Evolutionary conservation across 2,113 vertebrate genomes (phyloP).

Genomic region (Eublepharis macularius): DNA sequence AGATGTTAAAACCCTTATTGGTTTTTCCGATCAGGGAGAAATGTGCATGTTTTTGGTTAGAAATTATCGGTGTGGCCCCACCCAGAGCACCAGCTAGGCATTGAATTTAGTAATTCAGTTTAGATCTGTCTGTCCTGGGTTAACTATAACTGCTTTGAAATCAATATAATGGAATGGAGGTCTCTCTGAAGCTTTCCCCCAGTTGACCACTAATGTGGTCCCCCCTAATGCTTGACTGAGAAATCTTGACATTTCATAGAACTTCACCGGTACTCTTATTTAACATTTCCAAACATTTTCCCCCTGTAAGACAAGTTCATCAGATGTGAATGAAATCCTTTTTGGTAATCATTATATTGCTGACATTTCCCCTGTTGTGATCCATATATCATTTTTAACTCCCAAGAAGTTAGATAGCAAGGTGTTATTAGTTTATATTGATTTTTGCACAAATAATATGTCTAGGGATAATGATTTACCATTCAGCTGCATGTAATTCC

Average conservation of each 20-base stretch:
- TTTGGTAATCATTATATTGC: background rate
- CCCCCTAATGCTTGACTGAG: background rate
- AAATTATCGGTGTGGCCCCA: background rate
- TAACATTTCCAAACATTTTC: background rate
- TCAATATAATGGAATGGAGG: background rate
- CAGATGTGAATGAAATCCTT: background rate
- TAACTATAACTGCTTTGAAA: background rate
- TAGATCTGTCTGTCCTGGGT: background rate
- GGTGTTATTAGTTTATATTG: slow-evolving; percentile 2
- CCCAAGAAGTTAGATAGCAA: background rate
- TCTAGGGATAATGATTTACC: background rate
- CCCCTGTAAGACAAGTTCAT: background rate
- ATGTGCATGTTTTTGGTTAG: background rate
- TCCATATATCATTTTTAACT: background rate
- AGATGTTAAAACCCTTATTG: background rate
- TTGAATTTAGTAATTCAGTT: background rate
- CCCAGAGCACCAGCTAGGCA: background rate
- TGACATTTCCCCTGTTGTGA: background rate
- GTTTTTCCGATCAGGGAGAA: background rate
- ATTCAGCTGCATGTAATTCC: background rate
- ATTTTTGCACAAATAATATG: background rate
- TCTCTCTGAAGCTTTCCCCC: background rate
- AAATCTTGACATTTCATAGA: background rate
- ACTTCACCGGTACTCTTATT: background rate
- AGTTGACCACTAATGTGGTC: background rate